A percentile compares a stretch with the other conserved stretches of the same genome.
Conservation (phyloP, 2,113 vertebrate genomes). For the Rhabdomys dilectus region DNA sequence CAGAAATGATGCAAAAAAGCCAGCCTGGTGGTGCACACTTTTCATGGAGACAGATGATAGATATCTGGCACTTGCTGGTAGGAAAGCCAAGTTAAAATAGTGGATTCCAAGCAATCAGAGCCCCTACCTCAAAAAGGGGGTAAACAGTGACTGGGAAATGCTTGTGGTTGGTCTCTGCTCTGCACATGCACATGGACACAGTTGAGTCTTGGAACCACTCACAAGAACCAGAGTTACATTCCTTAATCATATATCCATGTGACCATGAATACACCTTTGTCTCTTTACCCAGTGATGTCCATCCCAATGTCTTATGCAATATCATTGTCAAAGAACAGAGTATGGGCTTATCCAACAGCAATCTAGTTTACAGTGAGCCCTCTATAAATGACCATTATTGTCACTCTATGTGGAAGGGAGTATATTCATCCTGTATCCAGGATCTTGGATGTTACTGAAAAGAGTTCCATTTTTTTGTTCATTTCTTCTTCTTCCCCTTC, state of each 20-base stretch:
- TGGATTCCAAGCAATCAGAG: not conserved
- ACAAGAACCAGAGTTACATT: not conserved
- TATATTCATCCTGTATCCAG: not conserved
- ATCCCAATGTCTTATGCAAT: not conserved
- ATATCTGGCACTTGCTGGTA: not conserved
- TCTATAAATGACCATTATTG: not conserved
- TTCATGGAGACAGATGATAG: not conserved
- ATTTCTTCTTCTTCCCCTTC: not conserved
- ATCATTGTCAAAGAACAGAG: not conserved
- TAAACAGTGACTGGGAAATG: not conserved
- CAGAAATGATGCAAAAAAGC: not conserved
- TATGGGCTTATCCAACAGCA: not conserved
- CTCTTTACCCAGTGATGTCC: not conserved
- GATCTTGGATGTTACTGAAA: not conserved
- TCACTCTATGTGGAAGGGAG: not conserved
- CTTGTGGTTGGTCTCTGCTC: not conserved
- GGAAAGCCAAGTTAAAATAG: not conserved
- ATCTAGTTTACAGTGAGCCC: not conserved
- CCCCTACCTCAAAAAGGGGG: not conserved
- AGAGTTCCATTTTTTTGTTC: not conserved
- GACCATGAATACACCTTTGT: not conserved
- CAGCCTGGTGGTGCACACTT: not conserved
- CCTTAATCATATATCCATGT: not conserved
- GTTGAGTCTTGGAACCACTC: not conserved
- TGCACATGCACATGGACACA: not conserved